Percentiles rank a stretch among this genome's conserved stretches.
Evolutionary conservation across 1,140 invertebrate genomes (phyloP).

Genomic region (Babylonia areolata): DNA sequence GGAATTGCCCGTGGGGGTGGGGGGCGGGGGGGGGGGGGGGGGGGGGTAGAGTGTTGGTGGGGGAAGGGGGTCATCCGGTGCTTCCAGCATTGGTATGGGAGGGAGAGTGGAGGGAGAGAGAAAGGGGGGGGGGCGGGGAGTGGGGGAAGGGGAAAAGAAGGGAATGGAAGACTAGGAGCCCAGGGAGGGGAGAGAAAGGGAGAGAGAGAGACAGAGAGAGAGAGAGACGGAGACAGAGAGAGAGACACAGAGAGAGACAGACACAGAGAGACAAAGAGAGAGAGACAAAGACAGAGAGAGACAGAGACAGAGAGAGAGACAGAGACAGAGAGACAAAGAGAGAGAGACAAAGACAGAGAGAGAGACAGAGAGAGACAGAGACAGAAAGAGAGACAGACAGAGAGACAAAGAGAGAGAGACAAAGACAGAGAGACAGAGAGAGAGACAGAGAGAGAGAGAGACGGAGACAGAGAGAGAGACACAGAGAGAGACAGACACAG

Average conservation of each 20-base stretch:
- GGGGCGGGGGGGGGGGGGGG: too few relatives aligned
- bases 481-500: too few relatives aligned
- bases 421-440: not conserved
- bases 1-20: too few relatives aligned
- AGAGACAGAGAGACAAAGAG: not conserved
- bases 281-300: not conserved
- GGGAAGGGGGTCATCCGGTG: too few relatives aligned
- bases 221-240: not conserved
- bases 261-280: not conserved
- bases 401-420: not conserved
- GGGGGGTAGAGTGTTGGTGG: too few relatives aligned
- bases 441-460: conserved; percentile 11
- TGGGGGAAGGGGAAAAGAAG: not conserved
- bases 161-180: not conserved
- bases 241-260: not conserved
- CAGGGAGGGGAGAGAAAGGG: not conserved
- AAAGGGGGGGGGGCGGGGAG: not conserved
- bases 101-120: not conserved
- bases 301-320: conserved; percentile 35
- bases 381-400: not conserved
- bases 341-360: conserved; percentile 16
- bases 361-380: not conserved
- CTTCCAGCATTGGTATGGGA: too few relatives aligned
- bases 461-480: not conserved
- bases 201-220: not conserved